A percentile compares a stretch with the other conserved stretches of the same genome.
Evolutionary conservation across 2,113 vertebrate genomes (phyloP).

Genomic region (Leptodactylus fuscus): DNA sequence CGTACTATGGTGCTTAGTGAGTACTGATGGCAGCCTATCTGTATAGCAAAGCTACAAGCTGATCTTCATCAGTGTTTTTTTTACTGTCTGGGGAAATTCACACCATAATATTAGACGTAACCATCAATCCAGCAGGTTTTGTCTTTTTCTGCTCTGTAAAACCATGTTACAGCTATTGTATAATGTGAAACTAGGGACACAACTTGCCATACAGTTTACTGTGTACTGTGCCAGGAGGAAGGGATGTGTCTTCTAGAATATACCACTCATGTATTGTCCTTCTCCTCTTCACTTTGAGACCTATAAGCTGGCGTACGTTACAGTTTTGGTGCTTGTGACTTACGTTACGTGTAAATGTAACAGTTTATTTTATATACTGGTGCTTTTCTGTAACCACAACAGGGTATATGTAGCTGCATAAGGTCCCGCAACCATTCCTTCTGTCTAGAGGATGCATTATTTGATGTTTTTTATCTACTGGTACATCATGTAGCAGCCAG

Average conservation of each 20-base stretch:
- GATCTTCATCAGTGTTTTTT: neutral
- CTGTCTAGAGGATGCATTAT: neutral
- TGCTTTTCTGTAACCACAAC: no score
- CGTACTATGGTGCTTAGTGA: slow-evolving; percentile 43
- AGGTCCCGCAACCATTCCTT: neutral
- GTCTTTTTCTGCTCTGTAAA: neutral
- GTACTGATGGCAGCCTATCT: slow-evolving; percentile 3
- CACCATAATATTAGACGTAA: slow-evolving; percentile 15
- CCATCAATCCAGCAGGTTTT: neutral
- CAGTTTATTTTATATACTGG: no score
- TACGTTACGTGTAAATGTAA: no score
- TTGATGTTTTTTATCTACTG: neutral
- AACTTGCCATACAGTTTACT: neutral
- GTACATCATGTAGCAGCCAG: neutral
- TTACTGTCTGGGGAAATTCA: neutral
- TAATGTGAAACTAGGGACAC: slow-evolving; percentile 44
- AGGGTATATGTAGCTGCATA: neutral
- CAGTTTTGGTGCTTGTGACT: neutral
- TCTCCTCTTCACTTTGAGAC: neutral
- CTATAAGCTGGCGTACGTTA: slow-evolving; percentile 17
- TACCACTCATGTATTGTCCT: neutral
- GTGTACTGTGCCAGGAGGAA: neutral
- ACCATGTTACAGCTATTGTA: slow-evolving; percentile 1
- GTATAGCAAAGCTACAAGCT: neutral
- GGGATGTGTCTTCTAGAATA: slow-evolving; percentile 2